phyloP scores from a whole-genome alignment of 2,888 invertebrate species.

The Nomada goodeniana region DNA sequence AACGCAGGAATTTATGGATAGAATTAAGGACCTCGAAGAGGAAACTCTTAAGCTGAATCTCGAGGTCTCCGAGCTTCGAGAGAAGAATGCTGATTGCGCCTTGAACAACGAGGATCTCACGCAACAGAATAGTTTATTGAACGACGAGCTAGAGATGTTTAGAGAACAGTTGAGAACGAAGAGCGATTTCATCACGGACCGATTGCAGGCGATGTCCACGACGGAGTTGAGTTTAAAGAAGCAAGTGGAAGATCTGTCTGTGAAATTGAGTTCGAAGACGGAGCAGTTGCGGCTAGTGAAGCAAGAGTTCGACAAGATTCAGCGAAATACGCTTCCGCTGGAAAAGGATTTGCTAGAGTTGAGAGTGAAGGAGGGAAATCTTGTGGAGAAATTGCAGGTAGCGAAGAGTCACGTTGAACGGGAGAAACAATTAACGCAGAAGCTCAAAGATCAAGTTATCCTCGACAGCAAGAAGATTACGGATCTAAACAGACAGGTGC shows the following conservation, averaged over 20 bases:
- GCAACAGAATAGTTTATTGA: constrained; percentile 79
- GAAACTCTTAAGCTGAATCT: constrained; percentile 77
- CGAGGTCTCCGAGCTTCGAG: constrained; percentile 76
- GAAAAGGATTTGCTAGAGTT: constrained; percentile 81
- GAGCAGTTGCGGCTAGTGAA: constrained; percentile 78
- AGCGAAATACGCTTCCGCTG: constrained; percentile 76
- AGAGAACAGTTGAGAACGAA: constrained; percentile 81
- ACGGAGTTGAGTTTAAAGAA: constrained; percentile 78
- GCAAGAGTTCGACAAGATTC: constrained; percentile 78
- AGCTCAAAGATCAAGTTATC: constrained; percentile 82
- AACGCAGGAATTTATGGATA: constrained; percentile 74
- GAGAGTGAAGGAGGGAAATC: constrained; percentile 74
- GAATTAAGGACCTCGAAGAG: constrained; percentile 79
- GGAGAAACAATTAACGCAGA: constrained; percentile 80
- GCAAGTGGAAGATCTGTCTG: constrained; percentile 79
- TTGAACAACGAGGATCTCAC: constrained; percentile 78
- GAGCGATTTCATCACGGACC: constrained; percentile 80
- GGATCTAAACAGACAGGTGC: constrained; percentile 92
- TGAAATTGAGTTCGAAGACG: constrained; percentile 80
- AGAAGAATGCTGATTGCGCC: constrained; percentile 76
- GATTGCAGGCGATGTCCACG: constrained; percentile 78
- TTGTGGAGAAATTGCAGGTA: constrained; percentile 78
- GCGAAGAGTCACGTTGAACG: constrained; percentile 80
- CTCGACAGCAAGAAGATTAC: constrained; percentile 86
- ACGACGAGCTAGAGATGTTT: constrained; percentile 80